phyloP scores from a whole-genome alignment of 23 tunicate genomes.

The Ascidia mentula region DNA sequence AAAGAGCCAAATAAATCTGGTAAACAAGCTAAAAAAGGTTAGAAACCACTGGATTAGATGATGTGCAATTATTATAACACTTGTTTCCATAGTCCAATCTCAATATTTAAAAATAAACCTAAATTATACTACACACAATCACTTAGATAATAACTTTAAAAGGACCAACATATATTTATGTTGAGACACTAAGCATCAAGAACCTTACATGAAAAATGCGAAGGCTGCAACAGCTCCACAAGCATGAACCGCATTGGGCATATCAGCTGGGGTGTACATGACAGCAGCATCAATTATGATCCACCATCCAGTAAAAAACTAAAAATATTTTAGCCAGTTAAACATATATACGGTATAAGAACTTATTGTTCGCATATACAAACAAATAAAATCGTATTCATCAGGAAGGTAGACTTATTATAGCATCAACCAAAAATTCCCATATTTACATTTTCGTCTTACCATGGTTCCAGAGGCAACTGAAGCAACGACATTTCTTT shows the following conservation, averaged over 20 bases:
- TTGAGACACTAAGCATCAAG: too few species aligned
- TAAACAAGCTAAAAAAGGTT: too few species aligned
- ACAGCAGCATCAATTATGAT: constrained; percentile 93
- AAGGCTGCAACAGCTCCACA: constrained; percentile 94
- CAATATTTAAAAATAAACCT: too few species aligned
- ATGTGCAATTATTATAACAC: too few species aligned
- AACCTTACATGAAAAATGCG: constrained; percentile 94
- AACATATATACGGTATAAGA: background rate
- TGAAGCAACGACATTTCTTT: constrained; percentile 89
- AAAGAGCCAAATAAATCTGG: too few species aligned
- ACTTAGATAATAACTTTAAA: too few species aligned
- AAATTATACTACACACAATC: too few species aligned
- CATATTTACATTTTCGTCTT: background rate
- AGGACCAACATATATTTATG: too few species aligned
- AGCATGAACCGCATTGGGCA: constrained; percentile 95
- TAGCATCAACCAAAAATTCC: background rate
- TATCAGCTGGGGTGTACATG: constrained; percentile 25
- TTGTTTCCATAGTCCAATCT: too few species aligned
- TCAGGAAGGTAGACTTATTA: background rate
- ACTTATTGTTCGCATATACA: background rate
- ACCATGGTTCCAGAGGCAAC: constrained; percentile 76
- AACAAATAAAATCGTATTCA: too few species aligned
- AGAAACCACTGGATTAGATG: too few species aligned
- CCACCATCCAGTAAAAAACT: constrained; percentile 99
- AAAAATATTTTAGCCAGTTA: background rate